These are phyloP conservation scores for Aphis craccivora DNA, from an alignment of 1,140 invertebrate genomes.

Conservation along the genomic window DNA sequence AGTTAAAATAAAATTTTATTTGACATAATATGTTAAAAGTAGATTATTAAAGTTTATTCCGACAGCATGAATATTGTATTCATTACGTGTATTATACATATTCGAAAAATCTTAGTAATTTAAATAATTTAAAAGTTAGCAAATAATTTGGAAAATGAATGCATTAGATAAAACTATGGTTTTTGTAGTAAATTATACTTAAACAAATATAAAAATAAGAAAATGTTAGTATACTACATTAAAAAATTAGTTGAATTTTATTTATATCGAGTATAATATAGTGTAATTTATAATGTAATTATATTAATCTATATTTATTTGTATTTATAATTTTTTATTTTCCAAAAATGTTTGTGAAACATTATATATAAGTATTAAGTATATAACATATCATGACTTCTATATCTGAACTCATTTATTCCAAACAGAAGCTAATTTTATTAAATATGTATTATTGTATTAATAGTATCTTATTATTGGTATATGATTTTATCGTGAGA, in stretches of 20 bases:
- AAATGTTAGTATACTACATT: too few species aligned
- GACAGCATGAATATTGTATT: too few species aligned
- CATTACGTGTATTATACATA: too few species aligned
- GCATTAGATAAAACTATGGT: neutral
- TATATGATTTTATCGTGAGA: too few species aligned
- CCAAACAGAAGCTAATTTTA: neutral
- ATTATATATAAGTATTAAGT: too few species aligned
- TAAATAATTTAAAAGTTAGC: neutral
- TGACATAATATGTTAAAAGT: neutral
- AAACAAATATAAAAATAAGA: neutral
- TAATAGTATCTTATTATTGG: too few species aligned
- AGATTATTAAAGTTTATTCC: neutral
- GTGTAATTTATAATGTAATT: neutral
- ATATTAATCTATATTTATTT: neutral
- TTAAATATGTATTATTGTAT: neutral
- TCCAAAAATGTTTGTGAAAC: neutral
- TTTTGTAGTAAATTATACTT: neutral
- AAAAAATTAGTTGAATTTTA: neutral
- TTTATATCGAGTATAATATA: neutral
- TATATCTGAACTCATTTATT: neutral
- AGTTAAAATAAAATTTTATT: too few species aligned
- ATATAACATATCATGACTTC: too few species aligned
- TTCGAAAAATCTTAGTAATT: too few species aligned
- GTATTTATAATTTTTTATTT: neutral
- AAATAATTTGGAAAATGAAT: neutral